Percentiles rank a stretch among this genome's conserved stretches.
phyloP scores from a whole-genome alignment of 2,888 invertebrate species.

The Chymomyza procnemis region DNA sequence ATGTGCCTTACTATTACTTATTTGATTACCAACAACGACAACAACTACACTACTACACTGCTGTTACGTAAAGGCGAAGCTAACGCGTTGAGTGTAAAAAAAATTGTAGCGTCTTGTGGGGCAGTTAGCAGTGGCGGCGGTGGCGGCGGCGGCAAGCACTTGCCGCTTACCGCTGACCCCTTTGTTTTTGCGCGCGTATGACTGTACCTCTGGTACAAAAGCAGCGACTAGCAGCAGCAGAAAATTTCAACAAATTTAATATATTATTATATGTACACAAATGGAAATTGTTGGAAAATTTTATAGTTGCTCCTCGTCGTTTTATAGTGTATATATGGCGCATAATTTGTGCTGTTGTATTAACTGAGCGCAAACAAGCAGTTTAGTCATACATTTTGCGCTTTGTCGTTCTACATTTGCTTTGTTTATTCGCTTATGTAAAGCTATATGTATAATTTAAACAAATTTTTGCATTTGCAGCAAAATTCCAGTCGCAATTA shows the following conservation, averaged over 20 bases:
- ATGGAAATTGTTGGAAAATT: slow-evolving; percentile 47
- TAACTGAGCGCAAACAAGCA: slow-evolving; percentile 13
- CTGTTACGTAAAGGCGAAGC: slow-evolving; percentile 69
- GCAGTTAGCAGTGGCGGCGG: too few species aligned
- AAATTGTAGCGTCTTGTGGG: slow-evolving; percentile 34
- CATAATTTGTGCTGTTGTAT: neutral
- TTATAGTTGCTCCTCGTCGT: slow-evolving; percentile 1
- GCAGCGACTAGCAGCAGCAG: neutral
- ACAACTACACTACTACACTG: slow-evolving; percentile 45
- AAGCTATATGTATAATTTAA: neutral
- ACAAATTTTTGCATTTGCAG: neutral
- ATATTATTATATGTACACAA: slow-evolving; percentile 35
- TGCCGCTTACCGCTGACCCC: slow-evolving; percentile 52
- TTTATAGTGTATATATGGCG: neutral
- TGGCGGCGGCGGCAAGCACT: slow-evolving; percentile 47
- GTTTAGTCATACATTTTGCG: neutral
- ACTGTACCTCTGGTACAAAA: slow-evolving; percentile 72
- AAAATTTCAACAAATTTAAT: slow-evolving; percentile 26
- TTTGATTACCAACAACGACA: too few species aligned
- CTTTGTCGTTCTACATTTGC: neutral
- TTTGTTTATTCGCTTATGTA: slow-evolving; percentile 3
- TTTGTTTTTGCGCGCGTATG: slow-evolving; percentile 62
- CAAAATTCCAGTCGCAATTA: neutral
- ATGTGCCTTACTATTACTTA: slow-evolving; percentile 57
- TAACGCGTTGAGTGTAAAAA: slow-evolving; percentile 58